Base-by-base conservation (phyloP, 2,113 vertebrate genomes). In the Zapornia atra region DNA sequence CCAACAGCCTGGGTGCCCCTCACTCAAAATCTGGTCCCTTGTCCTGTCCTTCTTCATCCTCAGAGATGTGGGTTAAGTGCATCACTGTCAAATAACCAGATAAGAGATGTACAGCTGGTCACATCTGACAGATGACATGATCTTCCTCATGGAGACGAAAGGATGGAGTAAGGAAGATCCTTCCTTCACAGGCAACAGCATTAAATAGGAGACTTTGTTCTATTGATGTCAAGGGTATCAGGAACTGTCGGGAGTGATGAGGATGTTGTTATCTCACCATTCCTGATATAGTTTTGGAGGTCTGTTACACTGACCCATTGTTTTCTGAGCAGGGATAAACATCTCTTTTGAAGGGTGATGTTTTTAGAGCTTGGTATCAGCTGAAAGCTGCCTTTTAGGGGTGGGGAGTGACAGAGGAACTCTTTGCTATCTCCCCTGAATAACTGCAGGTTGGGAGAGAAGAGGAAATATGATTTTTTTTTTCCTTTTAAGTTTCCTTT, bases 261-360 rank as follows among this genome's bases (percentile, higher is more conserved):
- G 90, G 92, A 95, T 95, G 90, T 95, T 78, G 64, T 95, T 96
- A 95, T 93, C 93, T 97, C 91, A 85, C 53, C 61, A 71, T 66
- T 94, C 61, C 38, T 69, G 80, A 66, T 86, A 22, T 93, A 70
- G 82, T 79, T 94, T 93, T 65, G 81, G 69, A 94, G 80, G 50
- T 69, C 53, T 65, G 65, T 61, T 93, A 65, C 33, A 71, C 65
- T 53, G 31, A 50, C 40, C 88, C 70, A 94, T 96, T 96, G 79
- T 96, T 96, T 96, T 79, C 90, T 34, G 19, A 59, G n/a, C 28
- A 21, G 36, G n/a, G 22, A 4, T 8, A 77, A 68, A 89, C 0
- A 1, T 26, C 53, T 86, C 59, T 34, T 75, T 64, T 82, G 77
- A 90, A 84, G 60, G 69, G 16, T 12, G 38, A 1, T 29, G 31